phyloP scores from a whole-genome alignment of 2,888 invertebrate species.

The Rhagophthalmus giganteus region DNA sequence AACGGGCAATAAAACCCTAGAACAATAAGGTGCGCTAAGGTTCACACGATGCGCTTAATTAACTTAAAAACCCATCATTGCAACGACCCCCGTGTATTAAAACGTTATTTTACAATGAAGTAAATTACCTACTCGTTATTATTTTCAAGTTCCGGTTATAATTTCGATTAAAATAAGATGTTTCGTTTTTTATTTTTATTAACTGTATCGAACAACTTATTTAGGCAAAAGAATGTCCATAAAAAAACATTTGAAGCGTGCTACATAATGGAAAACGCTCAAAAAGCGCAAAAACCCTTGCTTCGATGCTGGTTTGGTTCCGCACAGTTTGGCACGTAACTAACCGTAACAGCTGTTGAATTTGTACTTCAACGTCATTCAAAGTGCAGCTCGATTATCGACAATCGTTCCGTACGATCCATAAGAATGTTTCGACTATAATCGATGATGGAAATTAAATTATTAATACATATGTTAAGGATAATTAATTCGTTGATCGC shows the following conservation, averaged over 20 bases:
- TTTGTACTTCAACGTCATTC: conserved; percentile 12
- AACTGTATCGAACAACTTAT: conserved; percentile 1
- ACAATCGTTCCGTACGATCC: background rate
- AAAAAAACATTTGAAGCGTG: conserved; percentile 10
- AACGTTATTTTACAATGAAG: too few species aligned
- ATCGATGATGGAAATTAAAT: conserved; percentile 4
- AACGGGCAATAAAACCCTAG: too few species aligned
- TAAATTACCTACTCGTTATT: too few species aligned
- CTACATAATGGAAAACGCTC: conserved; percentile 9
- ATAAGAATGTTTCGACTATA: conserved; percentile 3
- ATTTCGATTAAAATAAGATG: background rate
- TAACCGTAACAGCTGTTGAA: conserved; percentile 29
- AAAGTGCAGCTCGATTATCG: conserved; percentile 1
- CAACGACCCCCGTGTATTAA: too few species aligned
- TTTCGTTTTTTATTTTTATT: background rate
- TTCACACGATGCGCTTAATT: too few species aligned
- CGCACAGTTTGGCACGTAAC: conserved; percentile 36
- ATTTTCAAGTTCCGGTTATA: too few species aligned
- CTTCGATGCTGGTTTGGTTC: conserved; percentile 22
- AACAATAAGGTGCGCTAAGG: too few species aligned
- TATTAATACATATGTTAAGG: too few species aligned
- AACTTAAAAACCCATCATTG: background rate
- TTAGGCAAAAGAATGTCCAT: conserved; percentile 2
- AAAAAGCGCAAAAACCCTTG: conserved; percentile 3
- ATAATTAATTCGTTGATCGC: too few species aligned